Percentiles rank a stretch among this genome's conserved stretches.
Evolutionary conservation across 1,140 invertebrate species (phyloP).

Genomic region (Pinna nobilis): DNA sequence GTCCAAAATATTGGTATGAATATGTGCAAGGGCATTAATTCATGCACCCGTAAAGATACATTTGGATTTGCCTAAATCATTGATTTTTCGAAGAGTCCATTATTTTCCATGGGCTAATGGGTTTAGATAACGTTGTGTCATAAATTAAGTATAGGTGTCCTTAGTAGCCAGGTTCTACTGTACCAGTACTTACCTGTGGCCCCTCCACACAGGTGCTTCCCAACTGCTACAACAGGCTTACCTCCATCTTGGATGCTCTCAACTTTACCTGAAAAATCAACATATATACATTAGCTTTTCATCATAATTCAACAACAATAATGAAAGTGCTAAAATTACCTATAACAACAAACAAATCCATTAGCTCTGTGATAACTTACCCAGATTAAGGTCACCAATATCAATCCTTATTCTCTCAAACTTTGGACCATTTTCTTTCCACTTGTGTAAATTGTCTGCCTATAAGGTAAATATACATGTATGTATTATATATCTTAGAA

Average conservation of each 20-base stretch:
- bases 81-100: too few relatives aligned
- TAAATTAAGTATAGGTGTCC: too few relatives aligned
- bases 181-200: constrained; percentile 81
- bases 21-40: neutral
- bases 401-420: constrained; percentile 75
- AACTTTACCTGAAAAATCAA: constrained; percentile 71
- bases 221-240: constrained; percentile 81
- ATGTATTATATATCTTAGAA: neutral
- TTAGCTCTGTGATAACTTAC: constrained; percentile 44
- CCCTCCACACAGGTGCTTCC: constrained; percentile 90
- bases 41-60: neutral
- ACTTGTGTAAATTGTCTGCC: constrained; percentile 54
- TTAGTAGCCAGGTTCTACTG: too few relatives aligned
- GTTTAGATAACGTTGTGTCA: too few relatives aligned
- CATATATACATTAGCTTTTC: neutral
- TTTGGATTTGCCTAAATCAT: too few relatives aligned
- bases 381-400: constrained; percentile 78
- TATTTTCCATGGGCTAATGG: too few relatives aligned
- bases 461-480: constrained; percentile 7
- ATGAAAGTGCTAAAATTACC: neutral
- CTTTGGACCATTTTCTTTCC: constrained; percentile 53
- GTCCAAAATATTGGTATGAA: too few relatives aligned
- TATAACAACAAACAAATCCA: neutral
- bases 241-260: constrained; percentile 74
- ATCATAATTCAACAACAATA: neutral